Conservation (phyloP, 2,888 invertebrate genomes). For the Hirudinaria manillensis region DNA sequence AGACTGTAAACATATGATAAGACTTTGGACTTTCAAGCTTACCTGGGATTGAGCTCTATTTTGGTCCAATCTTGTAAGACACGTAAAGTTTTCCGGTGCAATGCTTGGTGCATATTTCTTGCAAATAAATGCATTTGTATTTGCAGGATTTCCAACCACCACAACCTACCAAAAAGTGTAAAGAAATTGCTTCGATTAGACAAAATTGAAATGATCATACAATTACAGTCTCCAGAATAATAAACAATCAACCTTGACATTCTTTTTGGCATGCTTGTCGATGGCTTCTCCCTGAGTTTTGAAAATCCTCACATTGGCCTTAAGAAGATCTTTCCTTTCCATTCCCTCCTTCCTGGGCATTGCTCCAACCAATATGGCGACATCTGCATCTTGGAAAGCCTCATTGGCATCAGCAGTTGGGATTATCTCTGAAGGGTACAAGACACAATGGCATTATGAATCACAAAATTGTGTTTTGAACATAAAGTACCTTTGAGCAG, state of each 20-base stretch:
- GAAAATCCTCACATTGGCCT: conserved; percentile 96
- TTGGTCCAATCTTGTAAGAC: conserved; percentile 96
- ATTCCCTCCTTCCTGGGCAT: conserved; percentile 97
- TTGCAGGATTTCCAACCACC: conserved; percentile 98
- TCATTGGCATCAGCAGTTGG: conserved; percentile 79
- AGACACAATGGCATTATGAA: not conserved
- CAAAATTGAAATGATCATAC: too few relatives aligned
- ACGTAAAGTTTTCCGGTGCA: conserved; percentile 89
- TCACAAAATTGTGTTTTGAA: too few relatives aligned
- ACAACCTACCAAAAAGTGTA: conserved; percentile 58
- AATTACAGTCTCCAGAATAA: too few relatives aligned
- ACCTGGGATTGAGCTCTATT: conserved; percentile 87
- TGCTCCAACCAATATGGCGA: conserved; percentile 91
- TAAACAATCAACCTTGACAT: conserved; percentile 65
- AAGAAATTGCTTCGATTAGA: too few relatives aligned
- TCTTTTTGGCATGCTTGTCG: conserved; percentile 80
- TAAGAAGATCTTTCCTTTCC: conserved; percentile 94
- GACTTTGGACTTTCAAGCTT: not conserved
- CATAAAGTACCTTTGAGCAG: conserved; percentile 64
- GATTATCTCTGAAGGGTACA: conserved; percentile 62
- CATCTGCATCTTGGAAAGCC: conserved; percentile 91
- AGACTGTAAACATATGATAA: too few relatives aligned
- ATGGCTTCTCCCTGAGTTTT: conserved; percentile 86
- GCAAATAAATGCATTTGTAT: conserved; percentile 93
- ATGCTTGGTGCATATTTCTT: conserved; percentile 86